Percentiles rank a stretch among this genome's conserved stretches.
Conservation (phyloP, 2,888 invertebrate genomes). For the Emmelina monodactyla region DNA sequence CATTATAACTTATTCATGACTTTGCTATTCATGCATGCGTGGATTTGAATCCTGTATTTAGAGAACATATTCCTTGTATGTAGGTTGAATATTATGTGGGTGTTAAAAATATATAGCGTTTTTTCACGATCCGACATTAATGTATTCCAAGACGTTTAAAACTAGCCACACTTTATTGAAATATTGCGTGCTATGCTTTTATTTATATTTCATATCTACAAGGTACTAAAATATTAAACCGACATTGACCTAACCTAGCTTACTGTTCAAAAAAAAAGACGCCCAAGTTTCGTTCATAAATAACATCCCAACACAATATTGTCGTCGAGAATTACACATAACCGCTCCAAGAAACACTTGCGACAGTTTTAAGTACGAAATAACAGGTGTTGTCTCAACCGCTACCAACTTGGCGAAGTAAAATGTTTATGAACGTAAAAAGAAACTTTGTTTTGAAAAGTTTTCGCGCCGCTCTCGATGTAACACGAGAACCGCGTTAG, state of each 20-base stretch:
- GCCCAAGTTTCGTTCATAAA: background rate
- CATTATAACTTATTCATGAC: conserved; percentile 38
- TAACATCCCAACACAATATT: background rate
- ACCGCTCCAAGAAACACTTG: background rate
- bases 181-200: too few relatives aligned
- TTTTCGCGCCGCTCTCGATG: conserved; percentile 40
- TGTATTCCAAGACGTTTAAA: too few relatives aligned
- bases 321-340: conserved; percentile 9
- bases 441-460: conserved; percentile 39
- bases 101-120: too few relatives aligned
- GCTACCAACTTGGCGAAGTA: conserved; percentile 33
- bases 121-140: too few relatives aligned
- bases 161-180: too few relatives aligned
- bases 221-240: too few relatives aligned
- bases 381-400: conserved; percentile 27
- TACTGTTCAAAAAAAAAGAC: too few relatives aligned
- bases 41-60: too few relatives aligned
- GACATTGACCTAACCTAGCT: too few relatives aligned
- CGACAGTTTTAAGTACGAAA: conserved; percentile 31
- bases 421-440: conserved; percentile 57
- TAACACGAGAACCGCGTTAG: conserved; percentile 54
- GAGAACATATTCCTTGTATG: too few relatives aligned
- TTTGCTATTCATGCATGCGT: conserved; percentile 24
- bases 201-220: too few relatives aligned
- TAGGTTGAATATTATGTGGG: too few relatives aligned